Evolutionary conservation across 1,140 invertebrate species (phyloP), one percentile per base, ranked within the genome.

Genomic region (Delia radicum): DNA sequence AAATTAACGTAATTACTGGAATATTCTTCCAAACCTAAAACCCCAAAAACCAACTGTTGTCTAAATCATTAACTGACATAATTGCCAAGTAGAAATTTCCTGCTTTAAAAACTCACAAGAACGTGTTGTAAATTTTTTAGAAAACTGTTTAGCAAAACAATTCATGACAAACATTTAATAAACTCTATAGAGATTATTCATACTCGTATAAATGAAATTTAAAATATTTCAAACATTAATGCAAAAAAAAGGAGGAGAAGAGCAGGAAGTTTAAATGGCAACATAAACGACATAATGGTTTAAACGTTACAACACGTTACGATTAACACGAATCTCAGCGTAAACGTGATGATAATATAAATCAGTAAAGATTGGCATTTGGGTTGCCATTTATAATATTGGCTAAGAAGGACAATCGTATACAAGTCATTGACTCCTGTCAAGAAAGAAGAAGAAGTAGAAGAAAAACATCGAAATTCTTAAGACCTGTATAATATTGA

Each of bases 321-420:
- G 75, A 76, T 76, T 76, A 73, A 76, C 75, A 73, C 75, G 71
- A 65, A 65, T 73, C 72, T 73, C 72, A 24, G 42, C 55, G 75
- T 69, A 76, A 76, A 76, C 75, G 75, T 76, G 71, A 76, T 71
- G 71, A 76, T 76, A 69, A 76, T 76, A 76, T 76, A 76, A 76
- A 76, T 76, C 75, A 76, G 69, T 61, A 65, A 55, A 21, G 27
- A 73, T 76, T 76, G 74, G 33, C 74, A 75, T 71, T 75, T 75
- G n/a, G n/a, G 62, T 75, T 67, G 74, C 63, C 63, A 69, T 69
- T 55, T 55, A 55, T 55, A 55, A 55, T 55, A 55, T 55, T 55
- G n/a, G 48, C 48, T 18, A n/a, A 55, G 48, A 0, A 55, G 21
- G 1, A 55, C 3, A 55, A 55, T 7, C n/a, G n/a, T 13, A 4